Percentiles rank a stretch among this genome's conserved stretches.
phyloP scores from a whole-genome alignment of 1,140 invertebrate genomes.

The Triops longicaudatus region DNA sequence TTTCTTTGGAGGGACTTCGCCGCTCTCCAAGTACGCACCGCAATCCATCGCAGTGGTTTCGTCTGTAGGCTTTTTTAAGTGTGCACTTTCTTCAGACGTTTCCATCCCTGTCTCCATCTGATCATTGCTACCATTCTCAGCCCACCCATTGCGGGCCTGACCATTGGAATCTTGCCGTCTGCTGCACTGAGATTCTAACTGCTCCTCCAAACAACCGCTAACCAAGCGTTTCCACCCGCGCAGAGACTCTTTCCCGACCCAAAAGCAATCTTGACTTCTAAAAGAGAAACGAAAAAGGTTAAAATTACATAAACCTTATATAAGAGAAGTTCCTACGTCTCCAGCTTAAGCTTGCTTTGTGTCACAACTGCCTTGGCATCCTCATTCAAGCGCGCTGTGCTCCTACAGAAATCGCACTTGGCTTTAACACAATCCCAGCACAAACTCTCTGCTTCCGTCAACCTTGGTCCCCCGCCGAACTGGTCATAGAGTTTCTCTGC shows the following conservation, averaged over 20 bases:
- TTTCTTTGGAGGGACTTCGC: neutral
- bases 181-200: neutral
- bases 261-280: slow-evolving; percentile 34
- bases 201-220: slow-evolving; percentile 33
- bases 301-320: neutral
- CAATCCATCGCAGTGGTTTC: neutral
- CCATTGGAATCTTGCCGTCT: slow-evolving; percentile 29
- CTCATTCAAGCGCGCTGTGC: slow-evolving; percentile 36
- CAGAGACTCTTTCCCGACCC: slow-evolving; percentile 43
- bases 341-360: slow-evolving; percentile 34
- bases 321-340: slow-evolving; percentile 29
- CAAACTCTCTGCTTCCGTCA: slow-evolving; percentile 40
- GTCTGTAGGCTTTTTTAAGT: neutral
- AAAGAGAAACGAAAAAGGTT: neutral
- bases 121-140: slow-evolving; percentile 17
- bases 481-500: slow-evolving; percentile 42
- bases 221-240: slow-evolving; percentile 39
- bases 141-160: slow-evolving; percentile 13
- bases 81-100: neutral
- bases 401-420: slow-evolving; percentile 41
- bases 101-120: slow-evolving; percentile 1
- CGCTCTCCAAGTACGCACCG: neutral
- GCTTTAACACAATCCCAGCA: slow-evolving; percentile 46
- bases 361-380: slow-evolving; percentile 39
- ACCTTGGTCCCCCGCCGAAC: slow-evolving; percentile 42